A percentile compares a stretch with the other conserved stretches of the same genome.
These are phyloP conservation scores for Drosophila kuntzei DNA, from an alignment of 2,888 invertebrate genomes.

Conservation along the genomic window DNA sequence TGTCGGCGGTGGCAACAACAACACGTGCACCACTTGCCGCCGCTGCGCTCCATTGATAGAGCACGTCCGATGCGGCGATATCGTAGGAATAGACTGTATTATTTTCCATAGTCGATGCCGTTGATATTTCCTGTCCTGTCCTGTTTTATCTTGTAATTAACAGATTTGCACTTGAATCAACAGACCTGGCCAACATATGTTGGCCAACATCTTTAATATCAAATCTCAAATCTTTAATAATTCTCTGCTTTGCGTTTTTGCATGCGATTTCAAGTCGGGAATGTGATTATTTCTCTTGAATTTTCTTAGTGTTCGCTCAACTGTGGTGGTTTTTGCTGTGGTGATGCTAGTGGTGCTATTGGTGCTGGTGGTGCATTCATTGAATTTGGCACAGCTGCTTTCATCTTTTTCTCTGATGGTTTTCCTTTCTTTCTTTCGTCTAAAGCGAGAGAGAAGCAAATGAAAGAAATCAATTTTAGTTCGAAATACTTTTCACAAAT, in stretches of 20 bases:
- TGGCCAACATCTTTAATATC: slow-evolving; percentile 1
- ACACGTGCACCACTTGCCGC: slow-evolving; percentile 44
- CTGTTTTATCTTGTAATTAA: too few species aligned
- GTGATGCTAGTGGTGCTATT: slow-evolving; percentile 16
- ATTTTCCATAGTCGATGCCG: slow-evolving; percentile 59
- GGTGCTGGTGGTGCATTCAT: slow-evolving; percentile 28
- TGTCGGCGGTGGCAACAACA: slow-evolving; percentile 7
- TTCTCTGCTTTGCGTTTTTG: neutral
- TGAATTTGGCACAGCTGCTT: slow-evolving; percentile 39
- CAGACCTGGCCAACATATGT: slow-evolving; percentile 16
- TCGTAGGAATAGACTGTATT: slow-evolving; percentile 50
- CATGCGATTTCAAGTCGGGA: neutral
- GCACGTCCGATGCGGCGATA: slow-evolving; percentile 49
- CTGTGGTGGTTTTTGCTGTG: slow-evolving; percentile 14
- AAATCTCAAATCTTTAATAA: too few species aligned
- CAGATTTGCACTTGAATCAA: slow-evolving; percentile 35
- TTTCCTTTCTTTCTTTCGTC: slow-evolving; percentile 9
- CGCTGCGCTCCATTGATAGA: slow-evolving; percentile 64
- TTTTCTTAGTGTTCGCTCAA: slow-evolving; percentile 13
- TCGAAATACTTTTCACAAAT: slow-evolving; percentile 52
- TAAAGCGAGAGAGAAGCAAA: slow-evolving; percentile 13
- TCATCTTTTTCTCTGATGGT: slow-evolving; percentile 25
- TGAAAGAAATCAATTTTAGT: slow-evolving; percentile 55
- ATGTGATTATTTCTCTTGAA: neutral
- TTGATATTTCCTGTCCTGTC: slow-evolving; percentile 51